Evolutionary conservation across 2,113 vertebrate genomes (phyloP), one percentile per base, ranked within the genome.

Genomic region (Pao palembangensis): DNA sequence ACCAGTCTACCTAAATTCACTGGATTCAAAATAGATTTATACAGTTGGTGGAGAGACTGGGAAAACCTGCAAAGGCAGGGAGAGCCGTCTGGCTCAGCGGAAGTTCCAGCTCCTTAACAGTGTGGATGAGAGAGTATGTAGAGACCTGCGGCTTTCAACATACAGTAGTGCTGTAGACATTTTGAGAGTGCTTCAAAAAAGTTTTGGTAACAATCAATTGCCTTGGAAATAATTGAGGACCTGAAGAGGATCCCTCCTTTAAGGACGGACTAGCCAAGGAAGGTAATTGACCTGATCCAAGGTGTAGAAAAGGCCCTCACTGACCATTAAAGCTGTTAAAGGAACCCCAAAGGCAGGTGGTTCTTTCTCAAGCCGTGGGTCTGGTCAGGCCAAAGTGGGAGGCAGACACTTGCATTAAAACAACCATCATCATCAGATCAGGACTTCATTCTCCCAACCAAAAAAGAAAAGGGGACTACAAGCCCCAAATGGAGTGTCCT

Each of bases 201-300:
- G 25, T 3, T 28, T 6, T 28, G 25, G 3, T 28, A 28, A 28
- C 25, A 28, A 25, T 3, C 23, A 2, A 28, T 28, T 28, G 6
- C 21, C 21, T 23, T 28, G 25, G 25, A 28, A 28, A 28, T 4
- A 3, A 4, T 28, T 7, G 6, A 28, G 25, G 6, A 28, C 25
- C 25, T 28, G 25, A 28, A 28, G 6, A 28, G 25, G 25, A 28
- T 28, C 25, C 25, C 6, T 28, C 25, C 25, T 3, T 28, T 1
- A 7, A 28, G 6, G 25, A 5, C 5, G 6, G 6, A 28, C 25
- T 4, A 28, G 25, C 25, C 25, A 28, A 28, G 25, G 3, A 28
- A 7, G 25, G 25, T 28, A 4, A 28, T 28, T 7, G 1, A 78
- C 4, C 20, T 78, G 0, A 79, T 71, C 4, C 51, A 61, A 6